Evolutionary conservation across 2,113 vertebrate genomes (phyloP).

Genomic region (Crotalus horridus): DNA sequence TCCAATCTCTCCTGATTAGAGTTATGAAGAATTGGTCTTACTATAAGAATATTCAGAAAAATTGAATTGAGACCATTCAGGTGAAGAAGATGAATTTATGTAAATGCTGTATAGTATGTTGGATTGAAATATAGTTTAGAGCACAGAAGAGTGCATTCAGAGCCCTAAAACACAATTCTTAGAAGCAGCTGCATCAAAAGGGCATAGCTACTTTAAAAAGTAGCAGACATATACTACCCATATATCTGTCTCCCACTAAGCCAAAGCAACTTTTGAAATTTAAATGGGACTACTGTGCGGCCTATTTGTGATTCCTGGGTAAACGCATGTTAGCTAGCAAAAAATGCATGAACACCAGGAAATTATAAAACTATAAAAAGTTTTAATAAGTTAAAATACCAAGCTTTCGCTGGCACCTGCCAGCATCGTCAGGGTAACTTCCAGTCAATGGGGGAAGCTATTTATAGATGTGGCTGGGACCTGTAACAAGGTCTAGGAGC

Average conservation of each 20-base stretch:
- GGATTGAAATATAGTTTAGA: background rate
- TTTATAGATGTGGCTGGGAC: too few species aligned
- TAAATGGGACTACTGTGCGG: background rate
- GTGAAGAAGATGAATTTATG: background rate
- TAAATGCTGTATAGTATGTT: background rate
- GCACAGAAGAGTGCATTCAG: background rate
- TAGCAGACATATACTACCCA: background rate
- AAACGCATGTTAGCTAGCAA: too few species aligned
- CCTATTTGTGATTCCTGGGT: too few species aligned
- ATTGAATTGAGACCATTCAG: background rate
- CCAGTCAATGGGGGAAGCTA: too few species aligned
- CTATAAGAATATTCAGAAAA: background rate
- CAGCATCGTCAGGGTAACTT: too few species aligned
- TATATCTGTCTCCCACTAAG: background rate
- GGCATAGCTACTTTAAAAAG: background rate
- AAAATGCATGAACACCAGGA: too few species aligned
- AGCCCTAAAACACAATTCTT: background rate
- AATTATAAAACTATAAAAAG: too few species aligned
- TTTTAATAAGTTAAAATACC: too few species aligned
- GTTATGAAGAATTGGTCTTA: background rate
- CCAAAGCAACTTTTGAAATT: background rate
- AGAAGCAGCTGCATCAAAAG: background rate
- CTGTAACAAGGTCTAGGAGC: too few species aligned
- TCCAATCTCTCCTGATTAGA: background rate
- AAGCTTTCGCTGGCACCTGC: too few species aligned